Evolutionary conservation across 1,140 invertebrate genomes (phyloP), one percentile per base, ranked within the genome.

Genomic region (Hyphantria cunea): DNA sequence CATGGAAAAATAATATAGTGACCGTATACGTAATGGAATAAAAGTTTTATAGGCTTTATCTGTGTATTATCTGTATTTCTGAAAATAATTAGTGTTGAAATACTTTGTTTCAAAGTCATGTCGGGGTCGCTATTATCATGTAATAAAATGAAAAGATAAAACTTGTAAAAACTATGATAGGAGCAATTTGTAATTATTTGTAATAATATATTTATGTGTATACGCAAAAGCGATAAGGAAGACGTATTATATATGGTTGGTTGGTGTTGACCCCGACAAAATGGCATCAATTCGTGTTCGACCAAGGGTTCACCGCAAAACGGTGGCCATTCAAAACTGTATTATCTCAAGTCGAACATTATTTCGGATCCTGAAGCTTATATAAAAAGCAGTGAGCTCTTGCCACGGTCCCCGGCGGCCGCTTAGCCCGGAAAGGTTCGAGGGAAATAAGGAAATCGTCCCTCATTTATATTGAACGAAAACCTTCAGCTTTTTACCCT

Each of bases 381-480:
- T 68, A 76, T 74, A 82, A 79, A 78, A 82, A 80, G 74, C 59
- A 59, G 56, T 64, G 63, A 64, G 25, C 63, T 25, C 17, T 5
- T 25, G 17, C 32, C 56, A 51, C 54, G 63, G 71, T 86, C 84
- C 84, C 82, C 45, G 55, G 66, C 54, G 82, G 65, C 82, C 82
- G 76, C 80, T 84, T 86, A 84, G 76, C 73, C 70, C 56, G 51
- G 51, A 50, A 69, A 70, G 68, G 68, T 64, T 54, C 64, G 63
- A 68, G 70, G 54, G 67, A 80, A 76, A 78, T 75, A 78, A 77
- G 76, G 79, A 67, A 83, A 80, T 70, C 75, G 70, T 71, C 69
- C 70, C 74, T 78, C 80, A 76, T 84, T 80, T 80, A 80, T 82
- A 75, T 75, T 73, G 72, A 71, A 71, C 66, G 62, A 60, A 56